Base-by-base conservation (phyloP, 2,888 invertebrate genomes). In the Gisinianus flammeolus region DNA sequence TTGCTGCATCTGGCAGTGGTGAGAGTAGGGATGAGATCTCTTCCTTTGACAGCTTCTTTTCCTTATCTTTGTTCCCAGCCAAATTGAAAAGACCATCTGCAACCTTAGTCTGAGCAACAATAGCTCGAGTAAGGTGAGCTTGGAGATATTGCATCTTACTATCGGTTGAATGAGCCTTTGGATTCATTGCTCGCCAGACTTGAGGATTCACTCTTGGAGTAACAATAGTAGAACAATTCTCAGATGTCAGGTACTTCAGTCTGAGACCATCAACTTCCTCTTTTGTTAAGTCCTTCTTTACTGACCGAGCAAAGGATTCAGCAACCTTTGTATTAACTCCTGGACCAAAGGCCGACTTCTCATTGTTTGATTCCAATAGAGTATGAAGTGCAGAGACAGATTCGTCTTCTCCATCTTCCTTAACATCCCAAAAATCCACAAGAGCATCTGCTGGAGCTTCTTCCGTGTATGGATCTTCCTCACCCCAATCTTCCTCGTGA, bases 11-110 rank as follows among this genome's bases (percentile, higher is more conserved):
- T n/a, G n/a, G n/a, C n/a, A n/a, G n/a, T n/a, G n/a, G n/a, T n/a
- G n/a, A n/a, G n/a, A n/a, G n/a, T n/a, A n/a, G n/a, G n/a, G n/a
- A n/a, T 1, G 92, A 92, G 62, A 93, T 91, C 80, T 93, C 93
- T 19, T 79, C 81, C 74, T 85, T 87, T 87, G 44, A 44, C 6
- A 44, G 44, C 44, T 44, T 44, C 44, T 44, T 44, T 6, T 44
- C 44, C 44, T 44, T 44, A n/a, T n/a, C n/a, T n/a, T n/a, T n/a
- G n/a, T n/a, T n/a, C n/a, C n/a, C n/a, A 10, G 8, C 44, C 44
- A 44, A 44, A 6, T 44, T 44, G 44, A 44, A 44, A 44, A 44
- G 6, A 16, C 8, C 6, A 10, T 6, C 6, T 6, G 44, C 44
- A 44, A 44, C 44, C 6, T 16, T 6, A 16, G 44, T 16, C 16